Conservation (phyloP, 2,888 invertebrate species). For the Liodrosophila aerea region DNA sequence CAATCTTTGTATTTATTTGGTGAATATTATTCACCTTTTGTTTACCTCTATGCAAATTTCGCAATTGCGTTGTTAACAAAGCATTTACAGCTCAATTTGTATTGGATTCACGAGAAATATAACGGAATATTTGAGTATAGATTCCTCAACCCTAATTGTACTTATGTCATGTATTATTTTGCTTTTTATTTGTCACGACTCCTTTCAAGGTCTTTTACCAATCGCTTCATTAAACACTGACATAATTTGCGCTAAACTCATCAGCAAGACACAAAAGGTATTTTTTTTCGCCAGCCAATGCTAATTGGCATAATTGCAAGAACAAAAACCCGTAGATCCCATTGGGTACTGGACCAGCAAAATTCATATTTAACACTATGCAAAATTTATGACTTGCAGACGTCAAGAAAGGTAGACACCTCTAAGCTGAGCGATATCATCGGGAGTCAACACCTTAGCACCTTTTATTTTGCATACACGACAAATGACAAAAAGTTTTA, state of each 20-base stretch:
- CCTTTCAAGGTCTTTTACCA: slow-evolving; percentile 9
- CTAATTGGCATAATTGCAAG: slow-evolving; percentile 41
- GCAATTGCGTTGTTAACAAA: slow-evolving; percentile 25
- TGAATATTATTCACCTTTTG: slow-evolving; percentile 13
- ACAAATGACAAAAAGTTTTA: slow-evolving; percentile 16
- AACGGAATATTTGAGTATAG: too few species aligned
- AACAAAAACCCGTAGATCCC: slow-evolving; percentile 7
- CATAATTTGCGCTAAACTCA: slow-evolving; percentile 29
- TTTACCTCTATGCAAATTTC: slow-evolving; percentile 27
- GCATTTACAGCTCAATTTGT: background rate
- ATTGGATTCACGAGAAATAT: background rate
- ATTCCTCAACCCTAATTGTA: too few species aligned
- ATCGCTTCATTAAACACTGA: slow-evolving; percentile 21
- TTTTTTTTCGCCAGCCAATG: slow-evolving; percentile 19
- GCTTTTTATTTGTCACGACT: slow-evolving; percentile 14
- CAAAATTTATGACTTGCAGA: slow-evolving; percentile 30
- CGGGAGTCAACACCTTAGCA: slow-evolving; percentile 25
- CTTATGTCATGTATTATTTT: slow-evolving; percentile 10
- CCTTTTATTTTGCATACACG: slow-evolving; percentile 20
- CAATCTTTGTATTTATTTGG: slow-evolving; percentile 3
- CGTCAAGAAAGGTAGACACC: slow-evolving; percentile 46
- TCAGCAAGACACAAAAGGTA: background rate
- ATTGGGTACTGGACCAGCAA: background rate
- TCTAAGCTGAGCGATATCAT: slow-evolving; percentile 51
- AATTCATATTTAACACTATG: background rate